Conservation (phyloP, 2,888 invertebrate genomes). For the Nemapogon koenigi region DNA sequence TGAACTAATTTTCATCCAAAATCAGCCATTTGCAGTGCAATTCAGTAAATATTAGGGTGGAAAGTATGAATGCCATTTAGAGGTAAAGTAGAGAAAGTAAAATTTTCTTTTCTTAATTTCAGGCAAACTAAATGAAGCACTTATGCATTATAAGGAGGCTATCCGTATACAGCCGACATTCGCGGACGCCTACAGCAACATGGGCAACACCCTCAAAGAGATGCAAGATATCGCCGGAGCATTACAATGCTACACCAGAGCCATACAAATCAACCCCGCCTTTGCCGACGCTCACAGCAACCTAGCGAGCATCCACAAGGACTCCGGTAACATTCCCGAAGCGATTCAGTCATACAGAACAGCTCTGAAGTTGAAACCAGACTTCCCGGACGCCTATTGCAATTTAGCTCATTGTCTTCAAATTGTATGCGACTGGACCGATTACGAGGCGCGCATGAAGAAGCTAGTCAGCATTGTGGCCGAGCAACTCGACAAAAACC, state of each 20-base stretch:
- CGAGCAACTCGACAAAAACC: conserved; percentile 95
- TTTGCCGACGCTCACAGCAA: conserved; percentile 99
- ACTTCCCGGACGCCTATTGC: conserved; percentile 99
- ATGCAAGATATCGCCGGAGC: conserved; percentile 98
- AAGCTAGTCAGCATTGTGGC: conserved; percentile 95
- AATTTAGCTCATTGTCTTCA: conserved; percentile 98
- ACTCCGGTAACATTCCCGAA: conserved; percentile 98
- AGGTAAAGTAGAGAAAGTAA: no score
- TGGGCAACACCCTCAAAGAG: conserved; percentile 99
- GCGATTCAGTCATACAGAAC: conserved; percentile 98
- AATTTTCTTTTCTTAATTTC: no score
- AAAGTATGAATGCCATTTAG: no score
- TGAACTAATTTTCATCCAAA: no score
- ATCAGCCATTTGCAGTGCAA: no score
- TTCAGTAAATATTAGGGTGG: no score
- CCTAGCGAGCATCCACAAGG: conserved; percentile 98
- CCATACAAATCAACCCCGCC: conserved; percentile 98
- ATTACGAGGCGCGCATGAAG: conserved; percentile 96
- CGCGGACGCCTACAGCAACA: conserved; percentile 99
- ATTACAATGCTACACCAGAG: conserved; percentile 95
- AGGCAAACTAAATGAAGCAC: conserved; percentile 90
- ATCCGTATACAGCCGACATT: conserved; percentile 99
- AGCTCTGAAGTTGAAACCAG: conserved; percentile 96
- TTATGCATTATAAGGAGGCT: conserved; percentile 98
- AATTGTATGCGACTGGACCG: conserved; percentile 99